Percentiles rank a stretch among this genome's conserved stretches.
Conservation (phyloP, 2,113 vertebrate species). For the Cyrtonyx montezumae region DNA sequence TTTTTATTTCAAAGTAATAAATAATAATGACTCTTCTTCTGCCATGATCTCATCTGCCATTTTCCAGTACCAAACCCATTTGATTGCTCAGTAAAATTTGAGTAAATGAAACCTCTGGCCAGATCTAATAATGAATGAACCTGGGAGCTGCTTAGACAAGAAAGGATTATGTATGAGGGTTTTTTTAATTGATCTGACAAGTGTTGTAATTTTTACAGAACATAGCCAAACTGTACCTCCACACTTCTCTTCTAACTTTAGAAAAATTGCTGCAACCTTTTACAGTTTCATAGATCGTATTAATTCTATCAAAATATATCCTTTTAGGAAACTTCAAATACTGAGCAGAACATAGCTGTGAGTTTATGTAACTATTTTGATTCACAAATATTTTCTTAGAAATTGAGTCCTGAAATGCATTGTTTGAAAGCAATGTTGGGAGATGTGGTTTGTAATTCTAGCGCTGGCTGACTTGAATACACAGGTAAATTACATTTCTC, state of each 20-base stretch:
- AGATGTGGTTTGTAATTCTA: background rate
- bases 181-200: background rate
- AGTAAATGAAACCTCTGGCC: background rate
- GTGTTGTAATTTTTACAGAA: background rate
- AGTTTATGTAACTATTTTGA: background rate
- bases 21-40: fast-evolving
- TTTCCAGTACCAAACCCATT: background rate
- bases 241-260: background rate
- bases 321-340: background rate
- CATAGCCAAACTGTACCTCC: background rate
- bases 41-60: background rate
- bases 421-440: background rate
- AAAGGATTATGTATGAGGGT: background rate
- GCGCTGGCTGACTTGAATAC: background rate
- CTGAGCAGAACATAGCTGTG: background rate
- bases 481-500: background rate
- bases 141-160: background rate
- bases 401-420: background rate
- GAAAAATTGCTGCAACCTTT: background rate
- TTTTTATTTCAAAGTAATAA: background rate
- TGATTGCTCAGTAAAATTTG: background rate
- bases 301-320: background rate
- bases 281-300: background rate
- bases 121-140: background rate
- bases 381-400: background rate